phyloP scores from a whole-genome alignment of 2,113 vertebrate genomes.

The Dromiciops gliroides region DNA sequence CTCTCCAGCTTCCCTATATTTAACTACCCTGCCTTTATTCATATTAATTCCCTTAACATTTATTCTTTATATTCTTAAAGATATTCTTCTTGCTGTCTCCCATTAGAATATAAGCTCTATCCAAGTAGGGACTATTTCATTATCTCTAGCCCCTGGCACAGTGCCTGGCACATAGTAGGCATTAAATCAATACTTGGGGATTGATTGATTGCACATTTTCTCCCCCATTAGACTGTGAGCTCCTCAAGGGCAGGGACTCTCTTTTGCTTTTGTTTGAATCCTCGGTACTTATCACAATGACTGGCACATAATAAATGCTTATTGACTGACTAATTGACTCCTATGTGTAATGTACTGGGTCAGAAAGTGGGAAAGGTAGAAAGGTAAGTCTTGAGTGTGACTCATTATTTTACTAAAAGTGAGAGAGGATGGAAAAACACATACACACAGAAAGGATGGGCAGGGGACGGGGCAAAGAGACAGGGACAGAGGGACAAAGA shows the following conservation, averaged over 20 bases:
- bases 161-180: background rate
- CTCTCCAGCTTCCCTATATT: background rate
- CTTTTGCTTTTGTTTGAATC: background rate
- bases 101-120: background rate
- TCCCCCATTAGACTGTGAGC: background rate
- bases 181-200: background rate
- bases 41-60: background rate
- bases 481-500: background rate
- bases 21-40: background rate
- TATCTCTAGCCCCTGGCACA: background rate
- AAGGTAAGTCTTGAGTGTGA: background rate
- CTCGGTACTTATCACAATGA: background rate
- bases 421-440: background rate
- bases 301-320: background rate
- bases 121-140: background rate
- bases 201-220: background rate
- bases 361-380: background rate
- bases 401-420: background rate
- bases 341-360: no score
- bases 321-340: background rate
- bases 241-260: background rate
- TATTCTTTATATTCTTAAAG: background rate
- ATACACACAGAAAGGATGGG: background rate
- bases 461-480: background rate
- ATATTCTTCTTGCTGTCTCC: background rate